Evolutionary conservation across 2,888 invertebrate genomes (phyloP).

Genomic region (Xanthia togata): DNA sequence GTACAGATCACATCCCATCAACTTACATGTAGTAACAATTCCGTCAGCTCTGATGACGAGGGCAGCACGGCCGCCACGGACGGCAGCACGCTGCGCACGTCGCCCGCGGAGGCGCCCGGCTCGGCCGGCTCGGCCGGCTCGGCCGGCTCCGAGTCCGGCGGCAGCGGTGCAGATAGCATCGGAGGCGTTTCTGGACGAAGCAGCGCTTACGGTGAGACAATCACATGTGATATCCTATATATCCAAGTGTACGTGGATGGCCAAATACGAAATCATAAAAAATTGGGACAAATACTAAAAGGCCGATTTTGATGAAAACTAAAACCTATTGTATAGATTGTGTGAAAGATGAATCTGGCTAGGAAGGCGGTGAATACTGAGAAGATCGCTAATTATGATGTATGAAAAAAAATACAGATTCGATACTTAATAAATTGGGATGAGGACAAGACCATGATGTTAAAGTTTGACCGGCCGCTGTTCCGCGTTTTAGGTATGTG

Average conservation of each 20-base stretch:
- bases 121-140: conserved; percentile 93
- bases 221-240: too few relatives aligned
- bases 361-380: too few relatives aligned
- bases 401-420: too few relatives aligned
- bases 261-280: background rate
- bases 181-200: conserved; percentile 98
- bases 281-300: too few relatives aligned
- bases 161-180: conserved; percentile 97
- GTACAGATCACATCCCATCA: background rate
- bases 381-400: too few relatives aligned
- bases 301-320: background rate
- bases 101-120: conserved; percentile 85
- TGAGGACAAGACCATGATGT: too few relatives aligned
- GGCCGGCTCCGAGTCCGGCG: conserved; percentile 96
- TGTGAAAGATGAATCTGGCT: too few relatives aligned
- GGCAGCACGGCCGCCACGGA: conserved; percentile 98
- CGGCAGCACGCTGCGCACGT: conserved; percentile 95
- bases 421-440: too few relatives aligned
- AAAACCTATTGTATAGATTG: too few relatives aligned
- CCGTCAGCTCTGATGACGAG: conserved; percentile 96
- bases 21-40: conserved; percentile 40
- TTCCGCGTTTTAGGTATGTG: too few relatives aligned
- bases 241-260: background rate
- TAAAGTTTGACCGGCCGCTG: too few relatives aligned
- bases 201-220: conserved; percentile 94